These are phyloP conservation scores for Schrankia costaestrigalis DNA, from an alignment of 2,888 invertebrate genomes.

Conservation along the genomic window DNA sequence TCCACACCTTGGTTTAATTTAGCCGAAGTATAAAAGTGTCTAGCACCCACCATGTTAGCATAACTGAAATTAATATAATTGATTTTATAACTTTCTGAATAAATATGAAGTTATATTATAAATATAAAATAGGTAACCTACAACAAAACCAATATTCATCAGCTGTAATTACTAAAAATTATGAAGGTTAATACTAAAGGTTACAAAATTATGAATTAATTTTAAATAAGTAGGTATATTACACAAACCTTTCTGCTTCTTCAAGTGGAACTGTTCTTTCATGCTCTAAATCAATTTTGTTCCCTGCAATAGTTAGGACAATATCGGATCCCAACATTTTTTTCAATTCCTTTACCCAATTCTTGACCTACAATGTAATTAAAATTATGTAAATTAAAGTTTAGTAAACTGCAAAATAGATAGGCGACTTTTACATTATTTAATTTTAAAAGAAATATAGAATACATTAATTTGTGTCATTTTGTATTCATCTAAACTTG, in stretches of 20 bases:
- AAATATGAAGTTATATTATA: not conserved
- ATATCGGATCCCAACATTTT: slow-evolving; percentile 97
- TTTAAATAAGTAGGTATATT: not conserved
- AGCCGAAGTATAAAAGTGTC: slow-evolving; percentile 96
- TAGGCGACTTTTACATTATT: not conserved
- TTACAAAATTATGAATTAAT: not conserved
- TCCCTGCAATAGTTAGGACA: slow-evolving; percentile 95
- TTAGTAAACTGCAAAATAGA: not conserved
- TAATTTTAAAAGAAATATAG: not conserved
- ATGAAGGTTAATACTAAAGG: not conserved
- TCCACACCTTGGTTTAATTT: slow-evolving; percentile 95
- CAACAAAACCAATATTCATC: too few relatives aligned
- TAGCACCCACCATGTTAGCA: slow-evolving; percentile 93
- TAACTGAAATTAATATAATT: slow-evolving; percentile 82
- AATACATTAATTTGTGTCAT: too few relatives aligned
- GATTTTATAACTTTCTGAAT: not conserved
- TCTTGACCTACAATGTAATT: slow-evolving; percentile 86
- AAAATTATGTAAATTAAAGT: not conserved
- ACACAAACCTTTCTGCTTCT: slow-evolving; percentile 91
- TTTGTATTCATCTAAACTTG: too few relatives aligned
- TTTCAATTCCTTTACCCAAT: slow-evolving; percentile 98
- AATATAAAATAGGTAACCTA: slow-evolving; percentile 6
- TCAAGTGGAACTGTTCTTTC: slow-evolving; percentile 91
- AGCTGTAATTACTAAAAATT: not conserved
- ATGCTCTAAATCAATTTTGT: slow-evolving; percentile 97